Conservation (phyloP, 2,113 vertebrate genomes). For the Microtus pennsylvanicus region DNA sequence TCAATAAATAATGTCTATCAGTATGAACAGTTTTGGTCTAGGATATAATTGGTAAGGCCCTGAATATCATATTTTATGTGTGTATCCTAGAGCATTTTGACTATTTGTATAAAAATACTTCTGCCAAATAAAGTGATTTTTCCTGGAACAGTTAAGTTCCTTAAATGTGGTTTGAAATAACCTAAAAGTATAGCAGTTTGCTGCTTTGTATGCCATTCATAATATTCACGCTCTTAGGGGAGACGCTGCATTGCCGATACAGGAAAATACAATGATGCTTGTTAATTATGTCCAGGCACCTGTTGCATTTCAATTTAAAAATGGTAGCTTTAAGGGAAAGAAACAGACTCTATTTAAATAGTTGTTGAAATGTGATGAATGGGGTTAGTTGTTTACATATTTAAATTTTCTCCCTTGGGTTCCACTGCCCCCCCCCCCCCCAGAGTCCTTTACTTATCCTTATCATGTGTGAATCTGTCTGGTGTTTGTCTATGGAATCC, state of each 20-base stretch:
- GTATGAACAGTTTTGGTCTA: background rate
- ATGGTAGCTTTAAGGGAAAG: constrained; percentile 64
- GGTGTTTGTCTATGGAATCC: constrained; percentile 11
- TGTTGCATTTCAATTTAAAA: constrained; percentile 70
- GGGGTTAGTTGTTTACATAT: constrained; percentile 79
- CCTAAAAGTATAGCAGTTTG: constrained; percentile 49
- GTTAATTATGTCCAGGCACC: constrained; percentile 39
- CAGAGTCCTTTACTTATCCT: constrained; percentile 54
- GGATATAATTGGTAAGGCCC: background rate
- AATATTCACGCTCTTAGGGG: background rate
- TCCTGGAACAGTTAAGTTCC: constrained; percentile 11
- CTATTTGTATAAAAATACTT: constrained; percentile 57
- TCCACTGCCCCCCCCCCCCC: constrained; percentile 55
- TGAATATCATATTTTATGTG: constrained; percentile 20
- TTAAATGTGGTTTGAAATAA: constrained; percentile 44
- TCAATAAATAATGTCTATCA: constrained; percentile 7
- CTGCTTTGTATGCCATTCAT: constrained; percentile 42
- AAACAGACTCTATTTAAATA: constrained; percentile 81
- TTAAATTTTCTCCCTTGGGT: constrained; percentile 68
- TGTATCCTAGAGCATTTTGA: constrained; percentile 23
- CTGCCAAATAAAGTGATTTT: constrained; percentile 55
- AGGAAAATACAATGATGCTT: constrained; percentile 18
- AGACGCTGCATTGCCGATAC: constrained; percentile 46
- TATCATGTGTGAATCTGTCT: constrained; percentile 39
- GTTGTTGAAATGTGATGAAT: constrained; percentile 83